Evolutionary conservation across 2,113 vertebrate species (phyloP).

Genomic region (Saccopteryx bilineata): DNA sequence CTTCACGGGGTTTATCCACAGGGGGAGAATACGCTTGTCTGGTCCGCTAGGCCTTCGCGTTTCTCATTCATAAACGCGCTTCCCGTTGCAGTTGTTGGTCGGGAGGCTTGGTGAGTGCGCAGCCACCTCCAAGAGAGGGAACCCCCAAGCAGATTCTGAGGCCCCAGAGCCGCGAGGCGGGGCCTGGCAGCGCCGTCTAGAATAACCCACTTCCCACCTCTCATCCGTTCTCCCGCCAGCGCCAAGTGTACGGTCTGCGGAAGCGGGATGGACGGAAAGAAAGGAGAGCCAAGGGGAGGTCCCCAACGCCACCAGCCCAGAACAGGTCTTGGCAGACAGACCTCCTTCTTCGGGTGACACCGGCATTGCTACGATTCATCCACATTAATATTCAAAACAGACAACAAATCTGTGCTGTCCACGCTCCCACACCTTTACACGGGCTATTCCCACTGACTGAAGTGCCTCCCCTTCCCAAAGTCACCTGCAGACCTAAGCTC

Average conservation of each 20-base stretch:
- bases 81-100: not conserved
- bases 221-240: not conserved
- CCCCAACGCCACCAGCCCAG: not conserved
- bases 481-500: not conserved
- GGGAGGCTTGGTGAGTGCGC: not conserved
- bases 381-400: not conserved
- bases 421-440: not conserved
- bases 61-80: not conserved
- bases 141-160: not conserved
- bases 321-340: not conserved
- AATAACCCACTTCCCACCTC: no score
- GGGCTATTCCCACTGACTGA: not conserved
- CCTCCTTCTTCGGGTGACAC: not conserved
- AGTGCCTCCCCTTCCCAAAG: not conserved
- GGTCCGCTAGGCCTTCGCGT: not conserved
- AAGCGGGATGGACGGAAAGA: not conserved
- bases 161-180: not conserved
- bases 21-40: not conserved
- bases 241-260: accelerated
- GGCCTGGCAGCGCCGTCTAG: not conserved
- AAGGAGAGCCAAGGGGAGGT: not conserved
- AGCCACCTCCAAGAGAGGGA: accelerated
- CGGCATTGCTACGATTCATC: no score
- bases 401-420: not conserved
- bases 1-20: accelerated